Base-by-base conservation (phyloP, 2,797 vertebrate species). In the Crenichthys baileyi region DNA sequence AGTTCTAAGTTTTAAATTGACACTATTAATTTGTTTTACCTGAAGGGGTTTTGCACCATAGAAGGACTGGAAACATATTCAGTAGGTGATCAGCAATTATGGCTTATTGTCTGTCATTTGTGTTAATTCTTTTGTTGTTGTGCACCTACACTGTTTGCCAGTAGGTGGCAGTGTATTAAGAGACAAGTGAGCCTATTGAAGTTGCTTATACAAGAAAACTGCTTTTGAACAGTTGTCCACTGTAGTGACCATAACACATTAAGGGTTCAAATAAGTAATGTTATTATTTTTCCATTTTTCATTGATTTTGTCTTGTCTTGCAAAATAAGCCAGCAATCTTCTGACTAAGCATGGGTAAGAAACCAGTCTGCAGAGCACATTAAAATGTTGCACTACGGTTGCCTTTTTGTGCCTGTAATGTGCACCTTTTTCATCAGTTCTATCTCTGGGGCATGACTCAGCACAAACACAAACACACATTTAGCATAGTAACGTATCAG, bases 371-470 rank as follows among this genome's bases (percentile, higher is more conserved):
- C 15, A 22, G 18, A 26, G 77, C 24, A 78, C 39, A 75, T 78
- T 15, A 24, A 41, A 29, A 60, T 80, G 24, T 16, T 24, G 72
- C 58, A 36, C 36, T 70, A 15, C n/a, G 20, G 48, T 73, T 78
- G 58, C 16, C 26, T 56, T 80, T 79, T 46, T 63, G 77, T 81
- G 46, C 53, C 56, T 65, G 78, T 63, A 75, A 46, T 74, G 58
- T 79, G 72, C 61, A 83, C 86, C 80, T 73, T 78, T 77, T 65
- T 86, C 60, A 87, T 80, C 80, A 82, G 71, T 78, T 85, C 79
- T 81, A 70, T 78, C 72, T 83, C 29, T 51, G 53, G 85, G 79
- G 70, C 73, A 81, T 92, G 89, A 92, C 85, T 93, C 89, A 90
- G 91, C 92, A 87, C 12, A 24, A 68, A 68, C 83, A 80, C 77